These are phyloP conservation scores for Eunapius fragilis DNA, from an alignment of 37 sponge, comb jelly and placozoan genomes.

Conservation along the genomic window DNA sequence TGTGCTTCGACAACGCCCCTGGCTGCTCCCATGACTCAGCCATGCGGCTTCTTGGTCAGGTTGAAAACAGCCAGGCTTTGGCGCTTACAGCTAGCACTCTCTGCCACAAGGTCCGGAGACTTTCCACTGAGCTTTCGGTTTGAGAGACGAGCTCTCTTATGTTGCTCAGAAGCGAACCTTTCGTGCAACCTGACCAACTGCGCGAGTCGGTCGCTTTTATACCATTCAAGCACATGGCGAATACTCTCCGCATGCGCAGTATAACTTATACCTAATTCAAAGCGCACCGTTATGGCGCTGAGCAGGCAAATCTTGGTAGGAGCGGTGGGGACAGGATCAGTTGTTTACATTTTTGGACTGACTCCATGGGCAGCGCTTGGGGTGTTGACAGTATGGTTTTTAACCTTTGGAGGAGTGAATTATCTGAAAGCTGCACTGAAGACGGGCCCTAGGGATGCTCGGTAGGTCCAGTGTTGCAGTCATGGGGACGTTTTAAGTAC, in stretches of 20 bases:
- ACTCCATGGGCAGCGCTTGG: neutral
- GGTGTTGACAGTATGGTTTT: neutral
- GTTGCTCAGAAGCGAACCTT: slow-evolving; percentile 86
- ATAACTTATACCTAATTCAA: neutral
- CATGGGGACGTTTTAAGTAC: too few relatives aligned
- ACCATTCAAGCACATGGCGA: neutral
- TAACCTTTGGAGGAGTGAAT: slow-evolving; percentile 6
- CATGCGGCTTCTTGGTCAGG: slow-evolving; percentile 68
- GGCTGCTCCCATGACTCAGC: slow-evolving; percentile 61
- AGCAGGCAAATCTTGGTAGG: neutral
- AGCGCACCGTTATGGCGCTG: slow-evolving; percentile 2
- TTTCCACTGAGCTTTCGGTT: slow-evolving; percentile 77
- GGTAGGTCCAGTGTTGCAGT: slow-evolving; percentile 11
- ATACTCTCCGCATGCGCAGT: slow-evolving; percentile 23
- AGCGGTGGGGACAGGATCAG: neutral
- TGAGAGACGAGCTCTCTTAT: slow-evolving; percentile 22
- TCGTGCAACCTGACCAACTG: slow-evolving; percentile 13
- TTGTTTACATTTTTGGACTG: slow-evolving; percentile 10
- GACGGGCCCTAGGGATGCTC: slow-evolving; percentile 34
- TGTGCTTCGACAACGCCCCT: slow-evolving; percentile 78
- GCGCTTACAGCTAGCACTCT: slow-evolving; percentile 79
- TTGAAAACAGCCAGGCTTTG: slow-evolving; percentile 21
- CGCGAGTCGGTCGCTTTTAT: slow-evolving; percentile 10
- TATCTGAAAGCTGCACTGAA: slow-evolving; percentile 17
- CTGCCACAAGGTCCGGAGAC: slow-evolving; percentile 91